Conservation (phyloP, 2,113 vertebrate species). For the Potamarius usumacintae region DNA sequence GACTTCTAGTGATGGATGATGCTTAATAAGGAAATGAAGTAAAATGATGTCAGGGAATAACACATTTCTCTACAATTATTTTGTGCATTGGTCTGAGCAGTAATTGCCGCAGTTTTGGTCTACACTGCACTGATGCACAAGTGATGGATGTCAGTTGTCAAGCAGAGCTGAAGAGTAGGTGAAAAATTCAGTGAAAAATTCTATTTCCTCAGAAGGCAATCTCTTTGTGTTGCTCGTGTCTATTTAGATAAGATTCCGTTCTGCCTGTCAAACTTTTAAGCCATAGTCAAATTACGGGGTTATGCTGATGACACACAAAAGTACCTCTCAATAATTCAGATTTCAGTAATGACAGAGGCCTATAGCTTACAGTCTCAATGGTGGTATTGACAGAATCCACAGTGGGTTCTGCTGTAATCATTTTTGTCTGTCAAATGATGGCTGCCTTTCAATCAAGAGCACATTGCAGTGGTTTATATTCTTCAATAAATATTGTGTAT, state of each 20-base stretch:
- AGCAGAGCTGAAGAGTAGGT: slow-evolving; percentile 51
- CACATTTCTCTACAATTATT: slow-evolving; percentile 62
- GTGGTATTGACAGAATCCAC: neutral
- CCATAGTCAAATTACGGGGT: slow-evolving; percentile 46
- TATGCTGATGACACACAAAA: slow-evolving; percentile 41
- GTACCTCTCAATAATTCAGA: slow-evolving; percentile 36
- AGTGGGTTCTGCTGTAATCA: neutral
- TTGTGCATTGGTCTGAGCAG: slow-evolving; percentile 59
- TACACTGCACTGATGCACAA: slow-evolving; percentile 54
- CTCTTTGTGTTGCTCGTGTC: slow-evolving; percentile 57
- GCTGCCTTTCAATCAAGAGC: neutral
- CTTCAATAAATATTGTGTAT: neutral
- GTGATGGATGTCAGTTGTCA: slow-evolving; percentile 63
- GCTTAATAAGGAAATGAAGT: slow-evolving; percentile 59
- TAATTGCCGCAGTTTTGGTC: slow-evolving; percentile 54
- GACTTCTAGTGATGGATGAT: slow-evolving; percentile 50
- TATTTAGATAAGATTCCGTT: slow-evolving; percentile 57
- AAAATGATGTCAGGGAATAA: slow-evolving; percentile 63
- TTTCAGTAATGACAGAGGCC: slow-evolving; percentile 26
- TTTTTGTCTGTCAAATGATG: neutral
- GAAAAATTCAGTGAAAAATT: slow-evolving; percentile 57
- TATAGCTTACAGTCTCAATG: slow-evolving; percentile 4
- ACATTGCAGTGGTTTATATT: neutral
- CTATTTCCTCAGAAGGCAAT: slow-evolving; percentile 58
- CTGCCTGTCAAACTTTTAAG: slow-evolving; percentile 51